Evolutionary conservation across 1,140 invertebrate species (phyloP), one percentile per base, ranked within the genome.

Genomic region (Triops longicaudatus): DNA sequence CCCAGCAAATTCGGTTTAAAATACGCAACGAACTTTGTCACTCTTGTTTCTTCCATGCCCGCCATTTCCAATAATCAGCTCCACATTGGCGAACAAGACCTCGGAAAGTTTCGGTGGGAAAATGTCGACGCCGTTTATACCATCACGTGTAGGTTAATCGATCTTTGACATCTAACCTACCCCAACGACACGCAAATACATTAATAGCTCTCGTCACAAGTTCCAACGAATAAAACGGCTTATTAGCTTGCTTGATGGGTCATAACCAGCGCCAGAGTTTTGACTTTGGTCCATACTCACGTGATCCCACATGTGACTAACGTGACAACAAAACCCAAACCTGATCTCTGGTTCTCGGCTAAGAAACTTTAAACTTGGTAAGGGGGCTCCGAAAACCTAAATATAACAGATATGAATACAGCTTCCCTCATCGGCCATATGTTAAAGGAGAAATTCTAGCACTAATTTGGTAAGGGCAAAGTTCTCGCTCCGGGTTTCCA

Each of bases 381-480:
- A n/a, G 50, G 50, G 50, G 50, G 22, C 50, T 63, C 22, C 22
- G 14, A 17, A 17, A 63, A 63, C 14, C 10, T 22, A 3, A 17
- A 63, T 63, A 17, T 9, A 63, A 11, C 10, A 63, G 22, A 63
- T 5, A 12, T 63, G 50, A n/a, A 63, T 63, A 63, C 22, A 7
- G 14, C 22, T n/a, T 22, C 3, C 7, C 50, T 63, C 22, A 17
- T n/a, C 50, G 14, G 10, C n/a, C 50, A 63, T 63, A 63, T 63
- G 50, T 63, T 22, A 22, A 17, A n/a, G 14, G 50, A 63, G 50
- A n/a, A 63, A 22, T n/a, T 1, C 50, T 63, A 63, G 50, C 17
- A 63, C 50, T n/a, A 22, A 63, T 63, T 63, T 63, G 50, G 50
- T 63, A 63, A 63, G 50, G 50, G 50, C 50, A 63, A 63, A 63